phyloP scores from a whole-genome alignment of 2,888 invertebrate genomes.

The Eristalinus aeneus region DNA sequence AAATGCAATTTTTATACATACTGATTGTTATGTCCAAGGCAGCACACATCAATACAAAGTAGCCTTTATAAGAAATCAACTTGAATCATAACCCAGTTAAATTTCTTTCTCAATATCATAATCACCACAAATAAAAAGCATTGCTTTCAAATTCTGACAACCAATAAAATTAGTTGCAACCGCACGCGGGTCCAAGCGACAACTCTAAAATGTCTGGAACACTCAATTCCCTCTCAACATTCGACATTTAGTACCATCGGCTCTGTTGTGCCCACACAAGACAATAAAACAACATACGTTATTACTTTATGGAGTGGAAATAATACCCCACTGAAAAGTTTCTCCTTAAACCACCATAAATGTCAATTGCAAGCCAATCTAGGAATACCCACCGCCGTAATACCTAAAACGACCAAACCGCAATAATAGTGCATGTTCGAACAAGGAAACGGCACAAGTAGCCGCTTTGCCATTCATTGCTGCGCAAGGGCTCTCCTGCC shows the following conservation, averaged over 20 bases:
- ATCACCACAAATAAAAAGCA: neutral
- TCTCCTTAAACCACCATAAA: conserved; percentile 59
- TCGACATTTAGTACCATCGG: neutral
- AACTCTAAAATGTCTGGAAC: neutral
- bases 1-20: too few relatives aligned
- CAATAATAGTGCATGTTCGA: conserved; percentile 67
- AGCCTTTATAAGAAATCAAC: too few relatives aligned
- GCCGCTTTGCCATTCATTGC: conserved; percentile 67
- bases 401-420: conserved; percentile 53
- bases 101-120: neutral
- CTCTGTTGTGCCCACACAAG: neutral
- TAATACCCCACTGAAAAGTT: conserved; percentile 42
- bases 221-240: neutral
- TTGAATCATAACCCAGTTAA: neutral
- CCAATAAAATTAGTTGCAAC: neutral
- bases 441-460: conserved; percentile 62
- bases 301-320: conserved; percentile 64
- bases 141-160: neutral
- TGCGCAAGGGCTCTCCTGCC: conserved; percentile 29
- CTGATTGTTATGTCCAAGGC: too few relatives aligned
- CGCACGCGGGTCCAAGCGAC: neutral
- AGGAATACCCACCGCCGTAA: conserved; percentile 44
- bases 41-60: too few relatives aligned
- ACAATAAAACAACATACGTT: conserved; percentile 58
- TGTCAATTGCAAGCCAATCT: conserved; percentile 56